Percentiles rank a stretch among this genome's conserved stretches.
phyloP scores from a whole-genome alignment of 2,113 vertebrate species.

The Abramis brama region DNA sequence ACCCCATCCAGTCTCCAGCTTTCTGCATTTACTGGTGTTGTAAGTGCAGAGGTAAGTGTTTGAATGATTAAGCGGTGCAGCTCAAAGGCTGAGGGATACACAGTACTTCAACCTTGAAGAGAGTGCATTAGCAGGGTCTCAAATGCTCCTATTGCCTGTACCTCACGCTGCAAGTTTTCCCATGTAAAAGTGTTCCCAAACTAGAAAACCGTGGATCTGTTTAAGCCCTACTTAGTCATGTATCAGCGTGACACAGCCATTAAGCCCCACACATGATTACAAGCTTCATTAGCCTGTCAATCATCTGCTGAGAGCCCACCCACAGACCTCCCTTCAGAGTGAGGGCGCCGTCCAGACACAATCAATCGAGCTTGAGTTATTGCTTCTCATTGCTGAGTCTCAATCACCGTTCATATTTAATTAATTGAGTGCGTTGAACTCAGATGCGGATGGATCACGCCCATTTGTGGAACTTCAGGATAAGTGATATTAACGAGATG shows the following conservation, averaged over 20 bases:
- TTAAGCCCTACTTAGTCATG: slow-evolving; percentile 40
- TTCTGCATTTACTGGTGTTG: background rate
- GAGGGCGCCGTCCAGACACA: slow-evolving; percentile 45
- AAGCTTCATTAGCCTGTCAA: slow-evolving; percentile 59
- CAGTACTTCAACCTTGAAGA: slow-evolving; percentile 10
- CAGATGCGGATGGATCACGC: slow-evolving; percentile 59
- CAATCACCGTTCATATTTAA: slow-evolving; percentile 58
- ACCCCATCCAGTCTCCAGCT: background rate
- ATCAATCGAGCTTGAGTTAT: slow-evolving; percentile 60
- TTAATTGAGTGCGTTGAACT: slow-evolving; percentile 63
- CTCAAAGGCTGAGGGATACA: background rate
- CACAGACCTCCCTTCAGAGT: slow-evolving; percentile 38
- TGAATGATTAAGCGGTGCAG: background rate
- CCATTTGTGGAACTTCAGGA: slow-evolving; percentile 62
- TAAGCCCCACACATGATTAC: slow-evolving; percentile 55
- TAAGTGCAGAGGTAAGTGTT: slow-evolving; percentile 21
- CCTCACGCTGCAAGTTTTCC: slow-evolving; percentile 1
- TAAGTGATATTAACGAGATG: slow-evolving; percentile 64
- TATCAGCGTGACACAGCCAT: slow-evolving; percentile 54
- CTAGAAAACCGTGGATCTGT: slow-evolving; percentile 26
- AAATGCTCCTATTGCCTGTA: background rate
- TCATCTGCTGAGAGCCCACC: slow-evolving; percentile 49
- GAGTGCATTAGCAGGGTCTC: slow-evolving; percentile 7
- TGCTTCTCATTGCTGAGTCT: slow-evolving; percentile 53
- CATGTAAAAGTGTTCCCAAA: slow-evolving; percentile 44